phyloP scores from a whole-genome alignment of 2,797 vertebrate genomes.

The Falco concolor region DNA sequence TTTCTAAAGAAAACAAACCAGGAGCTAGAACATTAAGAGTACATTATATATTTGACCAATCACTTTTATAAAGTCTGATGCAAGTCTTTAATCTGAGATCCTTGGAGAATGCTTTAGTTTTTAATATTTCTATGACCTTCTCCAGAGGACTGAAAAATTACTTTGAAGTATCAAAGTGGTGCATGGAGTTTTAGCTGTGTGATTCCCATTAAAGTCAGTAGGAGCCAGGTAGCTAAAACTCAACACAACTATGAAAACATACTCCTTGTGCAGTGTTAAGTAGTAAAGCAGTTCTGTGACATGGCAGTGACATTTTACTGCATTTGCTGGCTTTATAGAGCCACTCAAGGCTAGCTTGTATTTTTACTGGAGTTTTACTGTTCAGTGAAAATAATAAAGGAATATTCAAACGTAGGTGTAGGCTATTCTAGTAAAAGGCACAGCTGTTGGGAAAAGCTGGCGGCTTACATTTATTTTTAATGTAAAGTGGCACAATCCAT shows the following conservation, averaged over 20 bases:
- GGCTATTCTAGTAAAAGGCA: constrained; percentile 25
- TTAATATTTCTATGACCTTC: constrained; percentile 80
- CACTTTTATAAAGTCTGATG: constrained; percentile 76
- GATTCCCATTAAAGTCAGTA: constrained; percentile 79
- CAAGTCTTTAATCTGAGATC: constrained; percentile 75
- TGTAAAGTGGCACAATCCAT: not conserved
- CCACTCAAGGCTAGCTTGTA: constrained; percentile 67
- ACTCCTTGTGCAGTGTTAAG: constrained; percentile 71
- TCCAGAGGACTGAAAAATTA: constrained; percentile 76
- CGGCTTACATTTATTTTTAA: not conserved
- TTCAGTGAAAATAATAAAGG: constrained; percentile 61
- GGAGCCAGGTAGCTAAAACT: constrained; percentile 77
- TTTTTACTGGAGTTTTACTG: constrained; percentile 62
- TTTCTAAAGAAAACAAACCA: constrained; percentile 72
- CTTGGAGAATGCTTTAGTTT: constrained; percentile 76
- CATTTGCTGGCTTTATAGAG: constrained; percentile 61
- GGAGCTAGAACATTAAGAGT: constrained; percentile 68
- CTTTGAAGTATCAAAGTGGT: constrained; percentile 77
- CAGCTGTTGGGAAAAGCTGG: constrained; percentile 17
- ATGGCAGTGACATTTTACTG: constrained; percentile 58
- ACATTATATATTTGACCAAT: constrained; percentile 76
- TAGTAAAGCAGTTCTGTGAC: constrained; percentile 69
- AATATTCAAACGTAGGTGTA: constrained; percentile 53
- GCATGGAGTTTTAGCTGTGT: constrained; percentile 77
- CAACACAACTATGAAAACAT: constrained; percentile 74